Conservation (phyloP, 2,888 invertebrate species). For the Busseola fusca region DNA sequence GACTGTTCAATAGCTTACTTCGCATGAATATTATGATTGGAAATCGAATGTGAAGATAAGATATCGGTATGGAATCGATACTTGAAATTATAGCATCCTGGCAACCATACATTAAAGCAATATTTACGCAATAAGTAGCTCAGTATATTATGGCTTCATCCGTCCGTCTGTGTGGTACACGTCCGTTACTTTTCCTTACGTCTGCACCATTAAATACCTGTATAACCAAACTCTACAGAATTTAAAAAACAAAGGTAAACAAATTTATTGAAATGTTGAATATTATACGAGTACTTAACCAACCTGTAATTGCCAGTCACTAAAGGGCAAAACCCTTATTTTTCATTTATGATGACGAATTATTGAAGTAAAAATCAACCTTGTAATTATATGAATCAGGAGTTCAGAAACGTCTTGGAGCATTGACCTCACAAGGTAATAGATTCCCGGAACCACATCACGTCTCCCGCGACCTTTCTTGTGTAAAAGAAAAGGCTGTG, state of each 20-base stretch:
- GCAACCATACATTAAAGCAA: slow-evolving; percentile 30
- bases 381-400: slow-evolving; percentile 21
- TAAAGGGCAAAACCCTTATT: not conserved
- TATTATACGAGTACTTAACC: not conserved
- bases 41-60: slow-evolving; percentile 11
- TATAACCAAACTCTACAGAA: not conserved
- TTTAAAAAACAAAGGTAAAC: not conserved
- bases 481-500: slow-evolving; percentile 50
- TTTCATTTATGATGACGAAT: not conserved
- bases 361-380: not conserved
- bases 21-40: not conserved
- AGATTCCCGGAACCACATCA: slow-evolving; percentile 24
- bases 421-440: slow-evolving; percentile 30
- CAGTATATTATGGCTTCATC: slow-evolving; percentile 38
- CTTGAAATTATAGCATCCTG: slow-evolving; percentile 37
- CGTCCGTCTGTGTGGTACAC: slow-evolving; percentile 22
- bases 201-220: slow-evolving; percentile 9
- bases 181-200: slow-evolving; percentile 9
- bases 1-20: slow-evolving; percentile 4
- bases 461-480: slow-evolving; percentile 42
- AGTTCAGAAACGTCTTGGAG: slow-evolving; percentile 23
- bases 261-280: not conserved
- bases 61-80: slow-evolving; percentile 33
- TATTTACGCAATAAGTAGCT: slow-evolving; percentile 13
- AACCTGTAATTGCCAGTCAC: not conserved